Evolutionary conservation across 2,113 vertebrate genomes (phyloP), one percentile per base, ranked within the genome.

Genomic region (Origma solitaria): DNA sequence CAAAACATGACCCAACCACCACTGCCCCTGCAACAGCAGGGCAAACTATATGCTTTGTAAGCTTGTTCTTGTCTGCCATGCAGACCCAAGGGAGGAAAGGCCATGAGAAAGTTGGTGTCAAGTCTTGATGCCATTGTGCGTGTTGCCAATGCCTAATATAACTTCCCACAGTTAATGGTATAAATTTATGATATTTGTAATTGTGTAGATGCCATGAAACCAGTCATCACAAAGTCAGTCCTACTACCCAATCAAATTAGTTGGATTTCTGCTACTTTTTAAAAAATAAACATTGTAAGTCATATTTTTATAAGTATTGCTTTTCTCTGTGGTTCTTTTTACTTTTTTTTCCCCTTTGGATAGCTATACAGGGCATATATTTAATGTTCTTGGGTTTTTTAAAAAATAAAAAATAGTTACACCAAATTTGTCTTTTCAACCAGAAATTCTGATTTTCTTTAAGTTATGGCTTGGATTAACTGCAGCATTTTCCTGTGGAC

Each of bases 311-410:
- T 37, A 70, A 86, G 15, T 33, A 38, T 5, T 5, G 2, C 16
- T 70, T 81, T 77, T 65, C n/a, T n/a, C 84, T 51, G 33, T 4
- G 14, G 38, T 13, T 64, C 20, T 82, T 6, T 47, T 44, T 27
- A 24, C 11, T 10, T 13, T 9, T 47, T 49, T 37, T 33, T 30
- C 2, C 1, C 9, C 37, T 23, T 69, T 69, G 11, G 0, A 1
- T 51, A 30, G 31, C 13, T 28, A 37, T 28, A 50, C 15, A 61
- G 57, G 15, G 24, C n/a, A 73, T 18, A 33, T 9, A 85, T 72
- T 87, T 62, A 47, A 62, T 5, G 2, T 25, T 45, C 25, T 14
- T 31, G 5, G 0, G 5, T 20, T 62, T 75, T 66, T 64, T 1
- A 7, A 25, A 19, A 45, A 71, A 45, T 23, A 44, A 56, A 70